Evolutionary conservation across 37 sponge, comb jelly and placozoan species (phyloP).

Genomic region (Aphrocallistes beatrix): DNA sequence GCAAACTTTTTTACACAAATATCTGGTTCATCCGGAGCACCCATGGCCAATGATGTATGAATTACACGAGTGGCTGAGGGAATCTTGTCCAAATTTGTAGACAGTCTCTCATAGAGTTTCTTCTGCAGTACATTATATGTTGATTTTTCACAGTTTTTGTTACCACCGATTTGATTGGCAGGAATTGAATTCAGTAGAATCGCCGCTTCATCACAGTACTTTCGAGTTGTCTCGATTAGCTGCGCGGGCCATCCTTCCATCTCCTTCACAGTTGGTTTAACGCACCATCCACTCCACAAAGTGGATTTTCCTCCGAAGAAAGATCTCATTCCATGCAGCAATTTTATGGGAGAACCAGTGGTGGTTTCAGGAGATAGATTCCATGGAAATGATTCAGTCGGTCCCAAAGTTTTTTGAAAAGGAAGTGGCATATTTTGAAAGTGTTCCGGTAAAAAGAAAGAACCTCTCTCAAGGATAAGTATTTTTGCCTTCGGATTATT

Average conservation of each 20-base stretch:
- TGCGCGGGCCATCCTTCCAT: constrained; percentile 30
- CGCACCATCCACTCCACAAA: constrained; percentile 39
- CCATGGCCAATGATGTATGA: constrained; percentile 21
- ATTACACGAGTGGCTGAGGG: background rate
- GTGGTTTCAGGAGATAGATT: constrained; percentile 2
- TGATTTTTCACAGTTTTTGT: background rate
- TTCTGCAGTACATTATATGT: constrained; percentile 13
- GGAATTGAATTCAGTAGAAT: constrained; percentile 21
- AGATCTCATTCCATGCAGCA: constrained; percentile 18
- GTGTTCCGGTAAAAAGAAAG: constrained; percentile 22
- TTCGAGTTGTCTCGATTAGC: background rate
- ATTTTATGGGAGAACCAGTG: constrained; percentile 26
- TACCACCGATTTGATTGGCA: constrained; percentile 19
- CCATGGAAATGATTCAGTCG: constrained; percentile 25
- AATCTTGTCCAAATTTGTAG: background rate
- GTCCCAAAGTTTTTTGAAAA: background rate
- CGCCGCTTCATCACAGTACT: constrained; percentile 17
- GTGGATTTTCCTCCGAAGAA: constrained; percentile 37
- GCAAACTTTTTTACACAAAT: background rate
- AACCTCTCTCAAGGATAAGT: constrained; percentile 29
- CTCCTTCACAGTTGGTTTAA: constrained; percentile 29
- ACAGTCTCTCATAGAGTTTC: background rate
- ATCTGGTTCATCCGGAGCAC: background rate
- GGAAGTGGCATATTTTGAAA: constrained; percentile 33
- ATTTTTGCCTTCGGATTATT: constrained; percentile 38